Conservation (phyloP, 2,113 vertebrate species). For the Phalacrocorax brasilianus region DNA sequence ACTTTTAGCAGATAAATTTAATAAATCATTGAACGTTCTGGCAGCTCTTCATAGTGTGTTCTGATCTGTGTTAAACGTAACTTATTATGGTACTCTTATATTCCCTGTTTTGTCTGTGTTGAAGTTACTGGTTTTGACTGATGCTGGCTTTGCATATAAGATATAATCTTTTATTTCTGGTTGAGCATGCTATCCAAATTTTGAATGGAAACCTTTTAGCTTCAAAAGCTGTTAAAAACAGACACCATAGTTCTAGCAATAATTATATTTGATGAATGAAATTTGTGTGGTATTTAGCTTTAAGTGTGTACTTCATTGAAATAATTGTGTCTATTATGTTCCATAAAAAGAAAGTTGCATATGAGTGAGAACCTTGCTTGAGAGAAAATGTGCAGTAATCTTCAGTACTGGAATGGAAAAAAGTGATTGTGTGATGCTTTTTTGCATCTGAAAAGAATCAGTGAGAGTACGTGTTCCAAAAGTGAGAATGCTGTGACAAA, state of each 20-base stretch:
- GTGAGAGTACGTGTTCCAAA: not conserved
- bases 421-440: not conserved
- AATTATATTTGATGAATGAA: constrained; percentile 59
- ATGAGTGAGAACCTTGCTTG: constrained; percentile 26
- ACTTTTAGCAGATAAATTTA: not conserved
- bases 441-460: constrained; percentile 45
- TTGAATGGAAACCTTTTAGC: constrained; percentile 29
- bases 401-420: constrained; percentile 5
- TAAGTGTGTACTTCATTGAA: constrained; percentile 54
- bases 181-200: not conserved
- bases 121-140: not conserved
- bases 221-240: constrained; percentile 46
- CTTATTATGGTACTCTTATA: not conserved
- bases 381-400: constrained; percentile 43
- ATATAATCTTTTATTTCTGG: not conserved
- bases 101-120: not conserved
- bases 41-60: not conserved
- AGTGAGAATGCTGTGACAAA: not conserved
- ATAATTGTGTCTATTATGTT: constrained; percentile 52
- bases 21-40: not conserved
- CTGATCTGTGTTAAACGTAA: not conserved
- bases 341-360: constrained; percentile 49
- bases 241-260: not conserved
- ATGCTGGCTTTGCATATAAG: not conserved
- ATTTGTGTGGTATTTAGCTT: constrained; percentile 47